A percentile compares a stretch with the other conserved stretches of the same genome.
phyloP scores from a whole-genome alignment of 2,888 invertebrate genomes.

The Aphrophora alni region DNA sequence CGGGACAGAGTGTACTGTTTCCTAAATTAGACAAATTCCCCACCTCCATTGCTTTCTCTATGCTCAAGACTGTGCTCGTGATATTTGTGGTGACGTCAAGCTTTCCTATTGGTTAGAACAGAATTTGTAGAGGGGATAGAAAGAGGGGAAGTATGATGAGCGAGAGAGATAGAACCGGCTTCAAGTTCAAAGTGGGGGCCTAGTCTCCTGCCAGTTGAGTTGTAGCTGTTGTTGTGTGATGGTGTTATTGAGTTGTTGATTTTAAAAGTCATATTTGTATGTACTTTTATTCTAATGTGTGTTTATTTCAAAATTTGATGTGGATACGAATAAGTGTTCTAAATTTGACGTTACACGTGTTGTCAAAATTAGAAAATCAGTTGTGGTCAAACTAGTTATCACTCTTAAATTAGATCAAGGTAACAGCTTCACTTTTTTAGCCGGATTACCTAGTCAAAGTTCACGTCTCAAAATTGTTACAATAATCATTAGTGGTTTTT shows the following conservation, averaged over 20 bases:
- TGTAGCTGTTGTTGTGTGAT: background rate
- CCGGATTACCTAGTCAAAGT: too few species aligned
- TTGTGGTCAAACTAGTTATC: background rate
- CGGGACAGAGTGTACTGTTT: too few species aligned
- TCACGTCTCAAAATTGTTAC: too few species aligned
- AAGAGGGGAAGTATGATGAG: background rate
- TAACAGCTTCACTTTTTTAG: too few species aligned
- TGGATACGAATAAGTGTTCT: background rate
- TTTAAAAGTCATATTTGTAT: too few species aligned
- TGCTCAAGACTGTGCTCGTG: background rate
- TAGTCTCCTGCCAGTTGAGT: background rate
- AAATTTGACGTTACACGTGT: background rate
- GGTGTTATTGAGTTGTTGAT: background rate
- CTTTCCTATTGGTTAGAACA: background rate
- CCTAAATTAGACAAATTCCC: background rate
- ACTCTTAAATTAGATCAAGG: background rate
- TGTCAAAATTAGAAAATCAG: background rate
- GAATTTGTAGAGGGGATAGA: background rate
- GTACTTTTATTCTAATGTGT: too few species aligned
- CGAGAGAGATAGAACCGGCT: background rate
- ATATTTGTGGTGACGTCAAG: slow-evolving; percentile 4
- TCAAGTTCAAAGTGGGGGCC: background rate
- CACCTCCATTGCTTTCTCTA: background rate
- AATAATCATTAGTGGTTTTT: too few species aligned
- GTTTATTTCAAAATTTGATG: background rate